Conservation (phyloP, 2,888 invertebrate genomes). For the Lasioglossum marginatum region DNA sequence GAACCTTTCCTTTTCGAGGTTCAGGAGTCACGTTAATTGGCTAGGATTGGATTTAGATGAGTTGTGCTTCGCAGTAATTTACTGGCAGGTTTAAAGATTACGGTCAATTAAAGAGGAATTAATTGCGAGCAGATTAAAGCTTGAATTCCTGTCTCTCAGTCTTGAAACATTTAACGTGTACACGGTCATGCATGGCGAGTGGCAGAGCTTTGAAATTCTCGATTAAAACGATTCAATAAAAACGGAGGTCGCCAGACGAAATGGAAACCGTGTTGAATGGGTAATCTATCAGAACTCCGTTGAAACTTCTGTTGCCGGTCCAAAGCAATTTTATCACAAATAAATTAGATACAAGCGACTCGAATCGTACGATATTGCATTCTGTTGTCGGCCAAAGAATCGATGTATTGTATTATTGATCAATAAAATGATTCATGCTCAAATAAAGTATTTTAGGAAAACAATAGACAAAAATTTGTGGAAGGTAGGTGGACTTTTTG, state of each 20-base stretch:
- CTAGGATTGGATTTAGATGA: neutral
- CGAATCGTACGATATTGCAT: neutral
- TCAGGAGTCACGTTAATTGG: neutral
- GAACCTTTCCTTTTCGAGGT: neutral
- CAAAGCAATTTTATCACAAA: neutral
- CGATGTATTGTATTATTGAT: neutral
- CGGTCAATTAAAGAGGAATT: neutral
- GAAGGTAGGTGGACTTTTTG: neutral
- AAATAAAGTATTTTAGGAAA: neutral
- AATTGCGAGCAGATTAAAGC: neutral
- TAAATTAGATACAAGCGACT: neutral
- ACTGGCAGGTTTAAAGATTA: neutral
- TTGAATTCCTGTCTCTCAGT: neutral
- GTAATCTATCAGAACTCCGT: neutral
- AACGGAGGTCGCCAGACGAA: neutral
- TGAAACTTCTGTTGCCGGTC: neutral
- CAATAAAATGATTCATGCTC: neutral
- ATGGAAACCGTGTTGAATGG: neutral
- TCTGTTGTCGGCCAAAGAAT: neutral
- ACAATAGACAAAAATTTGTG: neutral
- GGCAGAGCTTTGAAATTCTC: neutral
- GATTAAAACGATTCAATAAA: conserved; percentile 10
- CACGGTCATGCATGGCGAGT: neutral
- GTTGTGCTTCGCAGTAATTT: neutral
- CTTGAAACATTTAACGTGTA: neutral